Conservation (phyloP, 2,888 invertebrate genomes). For the Ditylenchus weischeri region DNA sequence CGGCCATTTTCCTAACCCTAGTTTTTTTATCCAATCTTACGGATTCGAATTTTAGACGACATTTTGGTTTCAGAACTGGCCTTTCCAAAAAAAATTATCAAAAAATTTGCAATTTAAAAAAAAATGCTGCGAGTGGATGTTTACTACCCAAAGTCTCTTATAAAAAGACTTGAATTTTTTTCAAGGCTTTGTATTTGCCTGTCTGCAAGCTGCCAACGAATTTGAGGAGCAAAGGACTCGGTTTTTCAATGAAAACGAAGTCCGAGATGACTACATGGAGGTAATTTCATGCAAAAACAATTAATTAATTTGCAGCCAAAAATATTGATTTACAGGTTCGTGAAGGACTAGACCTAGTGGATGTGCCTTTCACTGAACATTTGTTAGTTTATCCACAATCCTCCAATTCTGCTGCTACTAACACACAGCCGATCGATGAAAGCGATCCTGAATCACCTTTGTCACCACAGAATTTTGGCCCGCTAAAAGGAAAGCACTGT, state of each 20-base stretch:
- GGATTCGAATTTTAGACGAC: too few species aligned
- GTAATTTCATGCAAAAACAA: conserved; percentile 61
- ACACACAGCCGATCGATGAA: background rate
- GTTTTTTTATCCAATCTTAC: too few species aligned
- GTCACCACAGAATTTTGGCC: background rate
- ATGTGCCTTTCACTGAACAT: conserved; percentile 64
- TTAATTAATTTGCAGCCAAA: background rate
- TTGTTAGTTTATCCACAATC: conserved; percentile 62
- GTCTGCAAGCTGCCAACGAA: conserved; percentile 70
- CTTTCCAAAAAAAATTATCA: too few species aligned
- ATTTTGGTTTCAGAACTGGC: too few species aligned
- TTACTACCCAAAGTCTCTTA: too few species aligned
- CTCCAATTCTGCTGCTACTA: conserved; percentile 37
- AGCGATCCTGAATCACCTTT: background rate
- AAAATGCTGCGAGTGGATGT: too few species aligned
- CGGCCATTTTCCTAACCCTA: too few species aligned
- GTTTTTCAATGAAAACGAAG: conserved; percentile 76
- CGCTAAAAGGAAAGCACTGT: background rate
- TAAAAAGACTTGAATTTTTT: too few species aligned
- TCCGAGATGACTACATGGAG: conserved; percentile 80
- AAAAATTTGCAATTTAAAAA: too few species aligned
- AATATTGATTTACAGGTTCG: conserved; percentile 52
- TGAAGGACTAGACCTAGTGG: conserved; percentile 74
- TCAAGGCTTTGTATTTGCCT: conserved; percentile 71
- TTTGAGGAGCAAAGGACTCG: conserved; percentile 77